Base-by-base conservation (phyloP, 2,797 vertebrate genomes). In the Pachyuromys duprasi region DNA sequence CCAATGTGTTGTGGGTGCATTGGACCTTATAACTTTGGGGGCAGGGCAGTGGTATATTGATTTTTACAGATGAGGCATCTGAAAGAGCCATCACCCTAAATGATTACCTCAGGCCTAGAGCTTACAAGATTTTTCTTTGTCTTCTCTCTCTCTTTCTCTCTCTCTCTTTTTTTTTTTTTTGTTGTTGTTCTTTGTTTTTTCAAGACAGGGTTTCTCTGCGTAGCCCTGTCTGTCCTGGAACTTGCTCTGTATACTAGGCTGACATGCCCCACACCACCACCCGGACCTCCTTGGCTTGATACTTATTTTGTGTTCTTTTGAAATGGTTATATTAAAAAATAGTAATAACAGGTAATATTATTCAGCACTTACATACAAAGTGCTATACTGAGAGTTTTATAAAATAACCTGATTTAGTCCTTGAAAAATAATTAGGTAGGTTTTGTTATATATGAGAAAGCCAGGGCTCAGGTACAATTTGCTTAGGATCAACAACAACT, bases 271-370 rank as follows among this genome's bases (percentile, higher is more conserved):
- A 18, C 18, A 36, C 36, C 86, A 63, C 8, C 33, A 31, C 78
- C 53, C 28, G 24, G 6, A 12, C 26, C 28, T 49, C 62, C 62
- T 83, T 49, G 39, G 28, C 28, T 89, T 87, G 94, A n/a, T 94
- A 82, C 2, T 94, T 89, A 45, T 24, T 89, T 28, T 79, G 9
- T 91, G 2, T 57, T 81, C 62, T 72, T 97, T 96, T 92, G 86
- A 81, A 94, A 81, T 89, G 63, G 26, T 92, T 93, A 82, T 57
- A 78, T 88, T 74, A 28, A 90, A 93, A 84, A 93, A 39, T 60
- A 69, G 67, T 74, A n/a, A 57, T 11, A 67, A 55, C 7, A 94
- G 49, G 14, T 70, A 53, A 60, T 11, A 87, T 92, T 96, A 45
- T 90, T 90, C 14, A 69, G 69, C 60, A 72, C 5, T 49, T 94